Percentiles rank a stretch among this genome's conserved stretches.
These are phyloP conservation scores for Todiramphus saurophagus DNA, from an alignment of 2,113 vertebrate genomes.

Conservation along the genomic window DNA sequence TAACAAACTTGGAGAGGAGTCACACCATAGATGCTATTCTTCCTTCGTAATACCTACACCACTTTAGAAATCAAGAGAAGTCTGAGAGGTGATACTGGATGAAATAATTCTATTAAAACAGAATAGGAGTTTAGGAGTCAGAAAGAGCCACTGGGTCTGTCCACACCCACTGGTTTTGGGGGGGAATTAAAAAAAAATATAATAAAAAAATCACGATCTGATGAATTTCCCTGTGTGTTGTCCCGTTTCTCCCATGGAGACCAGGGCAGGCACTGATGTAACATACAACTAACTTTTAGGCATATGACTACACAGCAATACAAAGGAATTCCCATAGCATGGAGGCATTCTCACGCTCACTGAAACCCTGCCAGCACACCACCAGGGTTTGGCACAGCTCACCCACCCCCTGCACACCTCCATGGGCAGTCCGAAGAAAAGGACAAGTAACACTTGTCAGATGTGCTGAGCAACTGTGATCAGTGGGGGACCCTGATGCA, in stretches of 20 bases:
- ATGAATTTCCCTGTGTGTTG: background rate
- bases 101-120: background rate
- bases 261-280: background rate
- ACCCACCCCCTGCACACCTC: conserved; percentile 13
- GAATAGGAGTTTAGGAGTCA: background rate
- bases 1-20: background rate
- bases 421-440: background rate
- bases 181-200: background rate
- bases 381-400: conserved; percentile 6
- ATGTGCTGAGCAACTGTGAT: background rate
- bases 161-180: background rate
- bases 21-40: background rate
- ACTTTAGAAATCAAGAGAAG: background rate
- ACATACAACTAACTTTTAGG: background rate
- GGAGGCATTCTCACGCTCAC: background rate
- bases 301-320: background rate
- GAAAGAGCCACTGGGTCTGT: background rate
- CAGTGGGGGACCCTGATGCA: background rate
- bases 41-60: background rate
- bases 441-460: conserved; percentile 19
- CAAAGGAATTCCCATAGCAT: background rate
- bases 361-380: background rate
- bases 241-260: background rate
- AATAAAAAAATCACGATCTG: background rate
- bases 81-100: background rate